phyloP scores from a whole-genome alignment of 92 coral and sea anemone genomes.

The Diadumene lineata region DNA sequence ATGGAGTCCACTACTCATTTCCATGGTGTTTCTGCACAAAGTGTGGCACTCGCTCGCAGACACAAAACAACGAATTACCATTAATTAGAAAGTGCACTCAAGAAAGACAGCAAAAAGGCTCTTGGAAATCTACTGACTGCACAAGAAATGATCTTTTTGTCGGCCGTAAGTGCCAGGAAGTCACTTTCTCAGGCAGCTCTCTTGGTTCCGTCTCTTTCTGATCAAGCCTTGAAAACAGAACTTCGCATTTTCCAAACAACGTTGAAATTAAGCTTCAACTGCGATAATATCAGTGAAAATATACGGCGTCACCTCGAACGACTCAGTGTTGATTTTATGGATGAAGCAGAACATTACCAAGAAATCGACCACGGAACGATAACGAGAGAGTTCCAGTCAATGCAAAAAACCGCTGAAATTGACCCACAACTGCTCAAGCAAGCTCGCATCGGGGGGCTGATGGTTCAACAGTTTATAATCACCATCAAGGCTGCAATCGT shows the following conservation, averaged over 20 bases:
- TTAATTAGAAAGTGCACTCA: slow-evolving; percentile 35
- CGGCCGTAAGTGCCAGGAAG: slow-evolving; percentile 16
- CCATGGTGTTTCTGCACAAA: slow-evolving; percentile 64
- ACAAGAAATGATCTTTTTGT: slow-evolving; percentile 27
- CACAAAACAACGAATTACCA: slow-evolving; percentile 3
- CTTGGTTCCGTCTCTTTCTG: slow-evolving; percentile 24
- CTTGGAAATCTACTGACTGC: slow-evolving; percentile 32
- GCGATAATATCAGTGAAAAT: slow-evolving; percentile 9
- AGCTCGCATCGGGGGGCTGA: slow-evolving; percentile 14
- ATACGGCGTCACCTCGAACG: slow-evolving; percentile 23
- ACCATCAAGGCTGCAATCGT: slow-evolving; percentile 44
- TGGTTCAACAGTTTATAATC: slow-evolving; percentile 34
- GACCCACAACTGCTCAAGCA: slow-evolving; percentile 1
- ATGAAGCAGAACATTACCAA: slow-evolving; percentile 29
- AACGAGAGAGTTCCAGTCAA: slow-evolving; percentile 17
- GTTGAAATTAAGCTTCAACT: slow-evolving; percentile 4
- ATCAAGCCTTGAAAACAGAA: slow-evolving; percentile 40
- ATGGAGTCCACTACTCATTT: slow-evolving; percentile 28
- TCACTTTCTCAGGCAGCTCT: slow-evolving; percentile 19
- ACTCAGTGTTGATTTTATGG: slow-evolving; percentile 18
- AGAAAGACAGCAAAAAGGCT: slow-evolving; percentile 38
- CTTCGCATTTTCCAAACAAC: slow-evolving; percentile 17
- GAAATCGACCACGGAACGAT: slow-evolving; percentile 15
- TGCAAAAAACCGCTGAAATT: background rate
- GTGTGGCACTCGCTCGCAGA: slow-evolving; percentile 12